phyloP scores from a whole-genome alignment of 2,113 vertebrate genomes.

The Dascyllus trimaculatus region DNA sequence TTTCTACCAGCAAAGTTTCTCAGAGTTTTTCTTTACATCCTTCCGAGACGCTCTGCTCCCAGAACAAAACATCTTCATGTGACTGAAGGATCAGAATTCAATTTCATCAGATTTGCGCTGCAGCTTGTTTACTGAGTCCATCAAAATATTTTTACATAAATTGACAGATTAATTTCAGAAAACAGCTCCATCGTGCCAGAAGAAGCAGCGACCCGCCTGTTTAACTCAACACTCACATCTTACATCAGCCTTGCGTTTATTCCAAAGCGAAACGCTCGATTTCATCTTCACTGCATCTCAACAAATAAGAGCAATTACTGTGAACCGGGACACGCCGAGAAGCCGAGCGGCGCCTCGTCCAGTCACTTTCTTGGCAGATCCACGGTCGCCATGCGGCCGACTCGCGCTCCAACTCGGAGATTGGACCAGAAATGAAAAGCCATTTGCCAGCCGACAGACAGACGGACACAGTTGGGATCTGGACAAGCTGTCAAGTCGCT shows the following conservation, averaged over 20 bases:
- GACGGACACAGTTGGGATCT: constrained; percentile 58
- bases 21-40: no score
- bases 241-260: constrained; percentile 43
- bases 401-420: constrained; percentile 53
- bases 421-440: constrained; percentile 51
- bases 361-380: constrained; percentile 58
- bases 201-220: constrained; percentile 22
- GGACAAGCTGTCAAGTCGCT: constrained; percentile 66
- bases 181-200: constrained; percentile 39
- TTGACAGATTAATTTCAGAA: constrained; percentile 36
- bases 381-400: constrained; percentile 35
- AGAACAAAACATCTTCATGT: no score
- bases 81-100: no score
- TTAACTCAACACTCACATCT: constrained; percentile 29
- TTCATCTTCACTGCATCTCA: constrained; percentile 40
- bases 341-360: constrained; percentile 5
- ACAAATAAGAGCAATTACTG: constrained; percentile 68
- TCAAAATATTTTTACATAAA: constrained; percentile 51
- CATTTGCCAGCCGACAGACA: constrained; percentile 55
- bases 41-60: no score
- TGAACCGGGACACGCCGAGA: constrained; percentile 50
- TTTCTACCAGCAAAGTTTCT: no score
- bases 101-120: constrained; percentile 25
- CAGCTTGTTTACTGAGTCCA: constrained; percentile 35
- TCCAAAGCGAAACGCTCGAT: constrained; percentile 29